Evolutionary conservation across 1,140 invertebrate species (phyloP).

Genomic region (Drosophila nasuta): DNA sequence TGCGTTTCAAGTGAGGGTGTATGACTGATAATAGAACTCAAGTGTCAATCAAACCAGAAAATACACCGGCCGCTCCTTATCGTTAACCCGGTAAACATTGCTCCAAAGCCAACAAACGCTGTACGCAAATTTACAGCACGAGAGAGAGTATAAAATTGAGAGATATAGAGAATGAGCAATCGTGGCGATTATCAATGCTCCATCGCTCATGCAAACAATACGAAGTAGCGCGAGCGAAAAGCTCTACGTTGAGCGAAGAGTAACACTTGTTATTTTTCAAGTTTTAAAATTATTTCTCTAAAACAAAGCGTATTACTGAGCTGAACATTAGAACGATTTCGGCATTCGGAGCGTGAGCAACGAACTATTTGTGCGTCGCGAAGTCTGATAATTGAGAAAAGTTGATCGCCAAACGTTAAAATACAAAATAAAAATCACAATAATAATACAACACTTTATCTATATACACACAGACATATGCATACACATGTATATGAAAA

Average conservation of each 20-base stretch:
- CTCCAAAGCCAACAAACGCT: slow-evolving; percentile 20
- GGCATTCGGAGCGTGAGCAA: slow-evolving; percentile 26
- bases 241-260: neutral
- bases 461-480: neutral
- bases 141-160: neutral
- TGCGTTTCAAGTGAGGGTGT: slow-evolving; percentile 1
- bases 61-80: slow-evolving; percentile 35
- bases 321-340: slow-evolving; percentile 49
- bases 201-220: neutral
- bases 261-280: slow-evolving; percentile 4
- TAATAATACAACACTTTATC: slow-evolving; percentile 29
- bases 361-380: neutral
- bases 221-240: slow-evolving; percentile 12
- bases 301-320: slow-evolving; percentile 29
- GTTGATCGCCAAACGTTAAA: slow-evolving; percentile 4
- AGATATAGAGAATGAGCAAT: neutral
- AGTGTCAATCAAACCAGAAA: slow-evolving; percentile 36
- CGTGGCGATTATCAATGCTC: neutral
- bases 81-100: slow-evolving; percentile 21
- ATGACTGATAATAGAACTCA: slow-evolving; percentile 43
- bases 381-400: slow-evolving; percentile 33
- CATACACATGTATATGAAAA: neutral
- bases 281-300: slow-evolving; percentile 10
- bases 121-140: slow-evolving; percentile 1
- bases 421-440: slow-evolving; percentile 14